Percentiles rank a stretch among this genome's conserved stretches.
Conservation (phyloP, 2,888 invertebrate genomes). For the Xanthorhoe spadicearia region DNA sequence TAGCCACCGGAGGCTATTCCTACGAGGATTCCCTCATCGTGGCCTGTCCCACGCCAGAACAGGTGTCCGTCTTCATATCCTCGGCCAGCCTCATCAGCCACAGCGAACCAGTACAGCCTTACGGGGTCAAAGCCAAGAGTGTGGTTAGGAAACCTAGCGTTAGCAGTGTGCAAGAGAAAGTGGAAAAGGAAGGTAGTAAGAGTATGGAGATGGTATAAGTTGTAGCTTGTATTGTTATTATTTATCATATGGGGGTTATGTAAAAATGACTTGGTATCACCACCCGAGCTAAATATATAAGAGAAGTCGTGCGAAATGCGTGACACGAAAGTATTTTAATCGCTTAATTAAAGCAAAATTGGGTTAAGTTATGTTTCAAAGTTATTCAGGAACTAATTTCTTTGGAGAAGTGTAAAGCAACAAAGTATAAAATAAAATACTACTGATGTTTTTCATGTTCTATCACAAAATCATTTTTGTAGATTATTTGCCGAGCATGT, state of each 20-base stretch:
- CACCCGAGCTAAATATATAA: too few species aligned
- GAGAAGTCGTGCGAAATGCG: too few species aligned
- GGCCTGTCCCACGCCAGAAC: conserved; percentile 96
- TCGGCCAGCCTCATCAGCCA: conserved; percentile 89
- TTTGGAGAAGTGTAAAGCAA: too few species aligned
- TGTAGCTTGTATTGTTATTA: too few species aligned
- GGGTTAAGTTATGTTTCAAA: too few species aligned
- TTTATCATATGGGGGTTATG: not conserved
- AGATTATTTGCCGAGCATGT: not conserved
- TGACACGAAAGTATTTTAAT: too few species aligned
- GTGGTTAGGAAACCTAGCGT: conserved; percentile 68
- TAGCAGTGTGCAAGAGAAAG: conserved; percentile 53
- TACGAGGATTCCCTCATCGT: conserved; percentile 93
- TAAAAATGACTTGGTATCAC: not conserved
- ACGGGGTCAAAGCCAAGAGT: conserved; percentile 71
- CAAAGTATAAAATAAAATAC: too few species aligned
- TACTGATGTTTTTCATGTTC: too few species aligned
- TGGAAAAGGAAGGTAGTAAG: conserved; percentile 34
- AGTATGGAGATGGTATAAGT: conserved; percentile 37
- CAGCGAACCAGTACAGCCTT: conserved; percentile 74
- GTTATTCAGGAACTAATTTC: too few species aligned
- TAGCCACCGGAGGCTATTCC: conserved; percentile 90
- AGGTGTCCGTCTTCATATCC: conserved; percentile 94
- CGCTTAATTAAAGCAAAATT: too few species aligned
- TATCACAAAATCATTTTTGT: not conserved